Evolutionary conservation across 2,888 invertebrate species (phyloP), one percentile per base, ranked within the genome.

Genomic region (Acleris cristana): DNA sequence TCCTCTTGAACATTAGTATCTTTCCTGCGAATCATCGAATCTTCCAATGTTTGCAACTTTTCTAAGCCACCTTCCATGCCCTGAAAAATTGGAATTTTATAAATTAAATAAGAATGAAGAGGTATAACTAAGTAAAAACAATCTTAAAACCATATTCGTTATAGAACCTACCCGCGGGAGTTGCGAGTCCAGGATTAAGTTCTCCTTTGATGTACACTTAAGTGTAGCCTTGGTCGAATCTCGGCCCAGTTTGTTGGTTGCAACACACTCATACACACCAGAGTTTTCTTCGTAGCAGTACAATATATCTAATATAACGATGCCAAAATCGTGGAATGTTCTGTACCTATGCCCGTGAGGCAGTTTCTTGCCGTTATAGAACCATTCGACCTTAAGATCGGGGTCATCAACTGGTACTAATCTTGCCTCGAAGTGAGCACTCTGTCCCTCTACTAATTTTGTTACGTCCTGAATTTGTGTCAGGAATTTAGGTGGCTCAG

Each of bases 231-330:
- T 96, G 0, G 98, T 98, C 16, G 95, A 94, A 86, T 98, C 98
- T 78, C 96, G 95, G 59, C 99, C 99, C 72, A 97, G 95, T 89
- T 98, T 98, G 82, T 99, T 99, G 21, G 96, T 95, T 48, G 99
- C 99, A 78, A 98, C 94, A 83, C 98, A 98, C 90, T 98, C 98
- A 83, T 98, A 99, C 69, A 95, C 95, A 60, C 98, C 98, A 54
- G 97, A 97, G 85, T 99, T 99, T 90, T 98, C 98, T 89, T 98
- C 99, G 83, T 99, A 99, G 81, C 98, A 98, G 82, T 98, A 99
- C 48, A 98, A 89, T 77, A 99, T 98, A 81, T 99, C 99, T 81
- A 99, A 94, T 76, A 98, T 98, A 58, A 99, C 99, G 80, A 98
- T 97, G 70, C 99, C 99, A 86, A 99, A 99, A 83, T 99, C 99